Percentiles rank a stretch among this genome's conserved stretches.
Conservation (phyloP, 2,113 vertebrate species). For the Fulica atra region DNA sequence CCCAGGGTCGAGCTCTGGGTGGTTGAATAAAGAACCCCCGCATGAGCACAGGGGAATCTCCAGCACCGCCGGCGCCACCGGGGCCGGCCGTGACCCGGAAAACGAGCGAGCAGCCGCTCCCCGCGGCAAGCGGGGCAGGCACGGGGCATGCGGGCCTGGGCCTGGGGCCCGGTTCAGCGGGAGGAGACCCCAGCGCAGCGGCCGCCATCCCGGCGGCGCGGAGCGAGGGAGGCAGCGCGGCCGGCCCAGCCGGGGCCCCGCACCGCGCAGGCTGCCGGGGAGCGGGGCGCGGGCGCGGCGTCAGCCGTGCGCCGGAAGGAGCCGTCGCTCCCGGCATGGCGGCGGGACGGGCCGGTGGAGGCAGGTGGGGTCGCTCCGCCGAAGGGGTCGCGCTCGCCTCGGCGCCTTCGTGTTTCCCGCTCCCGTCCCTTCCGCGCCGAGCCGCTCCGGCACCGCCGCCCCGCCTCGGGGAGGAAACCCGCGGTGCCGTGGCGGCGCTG, state of each 20-base stretch:
- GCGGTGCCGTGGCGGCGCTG: neutral
- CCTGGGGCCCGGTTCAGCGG: neutral
- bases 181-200: neutral
- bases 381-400: neutral
- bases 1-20: fast-evolving
- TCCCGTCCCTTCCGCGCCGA: neutral
- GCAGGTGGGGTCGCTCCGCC: neutral
- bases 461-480: neutral
- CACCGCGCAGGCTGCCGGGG: neutral
- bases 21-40: fast-evolving
- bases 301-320: neutral
- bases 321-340: neutral
- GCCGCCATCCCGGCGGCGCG: neutral
- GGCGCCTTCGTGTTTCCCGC: neutral
- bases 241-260: neutral
- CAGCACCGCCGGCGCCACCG: fast-evolving
- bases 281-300: neutral
- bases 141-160: too few species aligned
- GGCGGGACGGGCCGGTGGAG: neutral
- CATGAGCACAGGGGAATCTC: neutral
- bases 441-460: too few species aligned
- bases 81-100: neutral
- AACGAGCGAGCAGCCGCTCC: neutral
- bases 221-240: too few species aligned
- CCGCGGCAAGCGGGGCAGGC: too few species aligned